A percentile compares a stretch with the other conserved stretches of the same genome.
These are phyloP conservation scores for Standfussiana lucernea DNA, from an alignment of 2,888 invertebrate species.

Conservation along the genomic window DNA sequence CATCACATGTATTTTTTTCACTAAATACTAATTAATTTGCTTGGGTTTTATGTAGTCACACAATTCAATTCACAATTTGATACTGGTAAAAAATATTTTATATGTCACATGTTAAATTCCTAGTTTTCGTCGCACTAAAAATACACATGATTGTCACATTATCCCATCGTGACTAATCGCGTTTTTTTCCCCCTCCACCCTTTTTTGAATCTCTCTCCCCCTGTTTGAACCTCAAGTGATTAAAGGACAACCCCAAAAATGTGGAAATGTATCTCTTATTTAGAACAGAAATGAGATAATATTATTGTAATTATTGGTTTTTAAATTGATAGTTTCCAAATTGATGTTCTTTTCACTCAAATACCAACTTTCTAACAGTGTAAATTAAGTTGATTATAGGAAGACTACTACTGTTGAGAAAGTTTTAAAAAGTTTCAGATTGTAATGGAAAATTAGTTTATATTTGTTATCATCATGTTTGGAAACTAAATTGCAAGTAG, in stretches of 20 bases:
- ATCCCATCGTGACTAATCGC: neutral
- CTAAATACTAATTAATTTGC: too few species aligned
- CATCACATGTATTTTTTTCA: neutral
- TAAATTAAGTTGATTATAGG: neutral
- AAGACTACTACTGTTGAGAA: neutral
- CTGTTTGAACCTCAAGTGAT: neutral
- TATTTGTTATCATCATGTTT: neutral
- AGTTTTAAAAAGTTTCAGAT: neutral
- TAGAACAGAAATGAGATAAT: neutral
- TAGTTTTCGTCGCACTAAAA: too few species aligned
- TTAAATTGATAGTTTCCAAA: neutral
- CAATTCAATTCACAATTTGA: too few species aligned
- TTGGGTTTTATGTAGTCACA: neutral
- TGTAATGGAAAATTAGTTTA: neutral
- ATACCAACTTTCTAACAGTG: neutral
- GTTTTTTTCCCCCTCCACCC: too few species aligned
- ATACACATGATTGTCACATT: neutral
- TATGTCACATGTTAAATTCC: too few species aligned
- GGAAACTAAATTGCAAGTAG: neutral
- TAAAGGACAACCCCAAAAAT: neutral
- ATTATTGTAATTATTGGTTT: too few species aligned
- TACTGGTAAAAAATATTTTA: neutral
- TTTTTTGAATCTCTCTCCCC: too few species aligned
- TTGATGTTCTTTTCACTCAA: neutral
- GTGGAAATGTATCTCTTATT: neutral